Percentiles rank a stretch among this genome's conserved stretches.
phyloP scores from a whole-genome alignment of 1,140 invertebrate genomes.

The Ceratosolen solmsi region DNA sequence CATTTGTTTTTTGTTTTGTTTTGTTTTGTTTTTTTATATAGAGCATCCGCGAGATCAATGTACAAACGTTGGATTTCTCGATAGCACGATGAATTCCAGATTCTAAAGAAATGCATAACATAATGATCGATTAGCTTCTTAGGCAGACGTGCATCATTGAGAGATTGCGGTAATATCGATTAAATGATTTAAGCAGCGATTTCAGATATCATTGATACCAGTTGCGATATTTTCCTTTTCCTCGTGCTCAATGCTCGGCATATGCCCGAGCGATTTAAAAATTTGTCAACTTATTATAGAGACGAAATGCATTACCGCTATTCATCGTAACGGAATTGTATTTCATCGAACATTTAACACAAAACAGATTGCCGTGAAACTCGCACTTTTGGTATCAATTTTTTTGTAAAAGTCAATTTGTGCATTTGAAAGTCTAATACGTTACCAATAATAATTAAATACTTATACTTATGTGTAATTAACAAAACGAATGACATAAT shows the following conservation, averaged over 20 bases:
- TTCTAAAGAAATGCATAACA: conserved; percentile 24
- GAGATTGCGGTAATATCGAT: conserved; percentile 39
- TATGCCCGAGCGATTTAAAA: too few species aligned
- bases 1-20: too few species aligned
- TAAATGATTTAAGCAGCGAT: conserved; percentile 39
- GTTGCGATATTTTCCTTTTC: conserved; percentile 50
- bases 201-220: conserved; percentile 50
- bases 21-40: too few species aligned
- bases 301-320: conserved; percentile 35
- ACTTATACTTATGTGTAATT: conserved; percentile 41
- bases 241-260: conserved; percentile 10
- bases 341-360: conserved; percentile 35
- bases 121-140: conserved; percentile 24
- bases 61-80: conserved; percentile 11
- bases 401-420: conserved; percentile 49
- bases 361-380: conserved; percentile 41
- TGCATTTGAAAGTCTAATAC: conserved; percentile 45
- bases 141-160: conserved; percentile 14
- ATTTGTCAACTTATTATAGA: conserved; percentile 26
- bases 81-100: neutral
- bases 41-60: conserved; percentile 22
- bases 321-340: conserved; percentile 22
- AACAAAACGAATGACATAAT: conserved; percentile 30
- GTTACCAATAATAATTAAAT: conserved; percentile 45
- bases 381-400: too few species aligned